phyloP scores from a whole-genome alignment of 2,888 invertebrate genomes.

The Tenodera sinensis region DNA sequence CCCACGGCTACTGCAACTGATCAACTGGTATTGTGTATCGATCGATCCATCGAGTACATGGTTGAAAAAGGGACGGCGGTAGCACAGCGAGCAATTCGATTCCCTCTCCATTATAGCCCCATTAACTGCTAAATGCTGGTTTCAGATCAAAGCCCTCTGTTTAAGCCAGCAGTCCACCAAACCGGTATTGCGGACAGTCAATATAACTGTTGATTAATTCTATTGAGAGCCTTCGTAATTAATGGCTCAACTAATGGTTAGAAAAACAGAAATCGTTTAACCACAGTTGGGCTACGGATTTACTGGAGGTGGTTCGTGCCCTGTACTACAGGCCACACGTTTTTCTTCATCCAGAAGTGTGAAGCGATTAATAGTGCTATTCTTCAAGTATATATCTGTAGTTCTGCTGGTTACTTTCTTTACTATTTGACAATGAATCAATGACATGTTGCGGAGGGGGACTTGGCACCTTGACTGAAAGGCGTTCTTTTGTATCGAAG shows the following conservation, averaged over 20 bases:
- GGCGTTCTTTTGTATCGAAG: too few species aligned
- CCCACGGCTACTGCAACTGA: not conserved
- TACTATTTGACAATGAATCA: too few species aligned
- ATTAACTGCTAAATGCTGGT: not conserved
- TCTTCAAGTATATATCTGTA: too few species aligned
- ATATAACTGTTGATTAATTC: not conserved
- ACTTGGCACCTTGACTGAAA: too few species aligned
- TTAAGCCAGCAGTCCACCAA: not conserved
- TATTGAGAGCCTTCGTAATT: not conserved
- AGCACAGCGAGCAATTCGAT: not conserved
- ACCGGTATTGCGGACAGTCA: not conserved
- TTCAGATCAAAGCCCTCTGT: not conserved
- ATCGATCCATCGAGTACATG: not conserved
- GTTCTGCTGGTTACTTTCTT: too few species aligned
- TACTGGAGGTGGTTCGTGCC: too few species aligned
- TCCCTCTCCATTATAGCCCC: not conserved
- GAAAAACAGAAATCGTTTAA: not conserved
- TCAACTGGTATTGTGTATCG: not conserved
- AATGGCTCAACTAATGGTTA: not conserved
- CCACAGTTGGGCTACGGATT: not conserved
- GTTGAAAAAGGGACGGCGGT: not conserved
- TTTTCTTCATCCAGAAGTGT: too few species aligned
- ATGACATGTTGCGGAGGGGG: too few species aligned
- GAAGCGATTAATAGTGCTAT: too few species aligned
- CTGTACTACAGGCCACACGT: too few species aligned